Evolutionary conservation across 1,140 invertebrate genomes (phyloP), one percentile per base, ranked within the genome.

Genomic region (Scylla paramamosain): DNA sequence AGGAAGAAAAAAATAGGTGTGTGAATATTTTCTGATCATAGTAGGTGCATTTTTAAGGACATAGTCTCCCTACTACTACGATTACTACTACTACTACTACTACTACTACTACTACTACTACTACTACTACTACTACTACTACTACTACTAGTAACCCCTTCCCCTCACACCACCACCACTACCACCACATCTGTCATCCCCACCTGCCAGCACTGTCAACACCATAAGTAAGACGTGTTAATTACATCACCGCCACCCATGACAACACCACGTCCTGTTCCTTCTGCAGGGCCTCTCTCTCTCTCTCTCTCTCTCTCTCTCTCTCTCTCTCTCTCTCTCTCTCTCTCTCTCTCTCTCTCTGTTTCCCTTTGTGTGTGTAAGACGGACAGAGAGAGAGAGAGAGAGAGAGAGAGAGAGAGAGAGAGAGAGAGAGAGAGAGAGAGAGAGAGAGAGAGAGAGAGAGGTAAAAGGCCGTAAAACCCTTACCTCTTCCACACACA

Each of bases 51-150:
- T 39, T 1, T 39, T 1, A 39, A 39, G 39, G 39, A 39, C 6
- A 82, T 28, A 82, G 77, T 82, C 28, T 3, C 77, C 2, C 25
- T 77, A 1, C 8, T n/a, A 0, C 25, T 77, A 25, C 67, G 12
- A 0, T 20, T n/a, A n/a, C 8, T 77, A 2, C 67, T 77, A 7
- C n/a, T 77, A 25, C 67, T 77, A 25, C n/a, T n/a, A 77, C 67
- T 77, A n/a, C 67, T 77, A 77, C 67, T 77, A 77, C 67, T 77
- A 77, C 67, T 77, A 77, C 67, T 77, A 77, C 67, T 77, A 77
- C 67, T 77, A 77, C 67, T 77, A 77, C 67, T 77, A 77, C 67
- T 77, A 77, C 67, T 77, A 77, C 67, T 77, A 77, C 67, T 77
- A 77, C 67, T 77, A 77, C 67, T 77, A 77, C 67, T 77, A 77